Percentiles rank a stretch among this genome's conserved stretches.
Evolutionary conservation across 2,797 vertebrate species (phyloP).

Genomic region (Fundulus diaphanus): DNA sequence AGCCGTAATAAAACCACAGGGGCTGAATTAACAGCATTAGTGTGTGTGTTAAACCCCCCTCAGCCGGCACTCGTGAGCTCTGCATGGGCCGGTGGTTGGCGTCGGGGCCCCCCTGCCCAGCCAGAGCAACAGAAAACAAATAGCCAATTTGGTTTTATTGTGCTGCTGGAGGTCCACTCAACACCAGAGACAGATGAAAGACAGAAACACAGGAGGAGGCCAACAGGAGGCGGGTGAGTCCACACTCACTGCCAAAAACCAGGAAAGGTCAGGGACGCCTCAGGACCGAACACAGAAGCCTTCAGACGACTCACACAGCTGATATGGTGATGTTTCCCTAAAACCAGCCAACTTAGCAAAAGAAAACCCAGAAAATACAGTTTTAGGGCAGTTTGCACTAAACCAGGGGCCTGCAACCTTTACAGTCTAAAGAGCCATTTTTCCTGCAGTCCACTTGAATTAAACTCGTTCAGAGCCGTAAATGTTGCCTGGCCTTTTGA

Average conservation of each 20-base stretch:
- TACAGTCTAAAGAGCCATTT: no score
- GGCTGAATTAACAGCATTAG: constrained; percentile 37
- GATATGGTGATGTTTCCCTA: no score
- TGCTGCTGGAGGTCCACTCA: constrained; percentile 52
- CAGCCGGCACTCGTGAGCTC: constrained; percentile 8
- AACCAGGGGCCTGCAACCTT: no score
- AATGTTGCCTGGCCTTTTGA: no score
- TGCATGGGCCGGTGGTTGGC: neutral
- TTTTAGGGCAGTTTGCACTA: no score
- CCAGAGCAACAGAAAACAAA: constrained; percentile 53
- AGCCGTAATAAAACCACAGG: constrained; percentile 40
- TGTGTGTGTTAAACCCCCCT: constrained; percentile 9
- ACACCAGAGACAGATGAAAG: constrained; percentile 51
- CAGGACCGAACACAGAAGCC: no score
- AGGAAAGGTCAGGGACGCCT: neutral
- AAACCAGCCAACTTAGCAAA: no score
- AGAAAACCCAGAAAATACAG: no score
- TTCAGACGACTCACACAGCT: no score
- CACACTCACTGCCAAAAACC: no score
- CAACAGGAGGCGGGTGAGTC: constrained; percentile 12
- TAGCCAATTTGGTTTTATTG: constrained; percentile 64
- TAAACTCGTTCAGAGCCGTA: no score
- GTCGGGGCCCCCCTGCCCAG: neutral
- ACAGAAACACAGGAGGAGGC: constrained; percentile 60
- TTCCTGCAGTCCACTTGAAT: no score